Conservation (phyloP, 2,797 vertebrate species). For the Pangasius mekongensis region DNA sequence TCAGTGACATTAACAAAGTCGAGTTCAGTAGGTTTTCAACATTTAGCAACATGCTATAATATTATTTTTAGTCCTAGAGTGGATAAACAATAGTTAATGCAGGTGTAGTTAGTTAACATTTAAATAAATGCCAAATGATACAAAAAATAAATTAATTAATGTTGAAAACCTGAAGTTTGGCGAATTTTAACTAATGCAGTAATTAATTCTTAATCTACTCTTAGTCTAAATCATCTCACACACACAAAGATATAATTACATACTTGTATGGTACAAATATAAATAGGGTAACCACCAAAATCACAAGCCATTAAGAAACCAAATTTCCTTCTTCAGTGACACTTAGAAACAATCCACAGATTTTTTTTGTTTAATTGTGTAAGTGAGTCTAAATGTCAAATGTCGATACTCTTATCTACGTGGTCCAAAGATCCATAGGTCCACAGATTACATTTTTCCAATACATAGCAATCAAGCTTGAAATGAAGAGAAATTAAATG, state of each 20-base stretch:
- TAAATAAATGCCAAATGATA: not conserved
- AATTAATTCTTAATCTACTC: too few species aligned
- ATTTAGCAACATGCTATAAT: too few species aligned
- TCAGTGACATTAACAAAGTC: not conserved
- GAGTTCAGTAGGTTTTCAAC: too few species aligned
- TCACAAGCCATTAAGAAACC: not conserved
- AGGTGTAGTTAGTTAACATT: not conserved
- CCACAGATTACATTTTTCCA: not conserved
- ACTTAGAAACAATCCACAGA: not conserved
- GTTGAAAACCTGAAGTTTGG: too few species aligned
- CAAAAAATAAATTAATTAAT: not conserved
- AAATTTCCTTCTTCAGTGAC: not conserved
- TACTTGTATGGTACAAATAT: not conserved
- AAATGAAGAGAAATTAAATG: not conserved
- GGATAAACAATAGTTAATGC: not conserved
- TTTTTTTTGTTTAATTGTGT: not conserved
- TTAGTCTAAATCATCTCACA: too few species aligned
- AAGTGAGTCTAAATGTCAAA: not conserved
- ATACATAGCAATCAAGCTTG: not conserved
- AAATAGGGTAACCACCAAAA: not conserved
- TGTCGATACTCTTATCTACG: not conserved
- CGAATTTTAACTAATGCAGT: too few species aligned
- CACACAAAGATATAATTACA: not conserved
- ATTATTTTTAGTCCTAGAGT: not conserved
- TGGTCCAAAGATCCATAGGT: not conserved